Evolutionary conservation across 2,797 vertebrate species (phyloP).

Genomic region (Enteromius unitaeniatus): DNA sequence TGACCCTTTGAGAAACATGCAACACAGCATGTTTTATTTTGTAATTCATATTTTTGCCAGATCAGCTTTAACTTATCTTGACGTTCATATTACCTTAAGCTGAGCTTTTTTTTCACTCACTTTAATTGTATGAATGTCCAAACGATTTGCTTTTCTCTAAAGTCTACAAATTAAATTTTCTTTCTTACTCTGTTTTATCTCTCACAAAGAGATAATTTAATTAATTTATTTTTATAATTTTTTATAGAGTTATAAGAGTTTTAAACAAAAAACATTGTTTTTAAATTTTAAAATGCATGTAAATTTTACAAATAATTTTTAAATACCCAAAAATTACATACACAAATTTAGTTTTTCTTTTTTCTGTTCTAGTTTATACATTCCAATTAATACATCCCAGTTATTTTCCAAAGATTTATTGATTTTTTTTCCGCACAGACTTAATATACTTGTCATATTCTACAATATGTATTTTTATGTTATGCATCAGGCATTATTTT

Average conservation of each 20-base stretch:
- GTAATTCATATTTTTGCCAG: constrained; percentile 66
- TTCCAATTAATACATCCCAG: background rate
- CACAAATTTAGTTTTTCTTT: background rate
- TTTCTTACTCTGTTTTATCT: background rate
- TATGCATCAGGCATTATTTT: constrained; percentile 8
- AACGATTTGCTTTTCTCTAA: constrained; percentile 54
- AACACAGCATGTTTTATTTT: constrained; percentile 63
- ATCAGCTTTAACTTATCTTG: constrained; percentile 50
- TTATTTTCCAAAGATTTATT: background rate
- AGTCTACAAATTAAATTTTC: background rate
- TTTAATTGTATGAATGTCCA: constrained; percentile 47
- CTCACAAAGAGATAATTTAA: background rate
- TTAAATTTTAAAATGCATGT: background rate
- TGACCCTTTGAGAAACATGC: constrained; percentile 61
- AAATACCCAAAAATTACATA: background rate
- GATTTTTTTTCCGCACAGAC: background rate
- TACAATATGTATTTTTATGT: constrained; percentile 15
- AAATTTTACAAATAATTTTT: background rate
- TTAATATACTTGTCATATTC: background rate
- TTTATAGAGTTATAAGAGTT: background rate
- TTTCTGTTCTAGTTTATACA: background rate
- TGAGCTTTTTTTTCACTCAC: constrained; percentile 19
- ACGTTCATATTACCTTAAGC: constrained; percentile 25
- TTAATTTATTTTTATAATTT: background rate
- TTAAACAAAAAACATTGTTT: background rate